These are phyloP conservation scores for Cranoglanis bouderius DNA, from an alignment of 2,113 vertebrate species.

Conservation along the genomic window DNA sequence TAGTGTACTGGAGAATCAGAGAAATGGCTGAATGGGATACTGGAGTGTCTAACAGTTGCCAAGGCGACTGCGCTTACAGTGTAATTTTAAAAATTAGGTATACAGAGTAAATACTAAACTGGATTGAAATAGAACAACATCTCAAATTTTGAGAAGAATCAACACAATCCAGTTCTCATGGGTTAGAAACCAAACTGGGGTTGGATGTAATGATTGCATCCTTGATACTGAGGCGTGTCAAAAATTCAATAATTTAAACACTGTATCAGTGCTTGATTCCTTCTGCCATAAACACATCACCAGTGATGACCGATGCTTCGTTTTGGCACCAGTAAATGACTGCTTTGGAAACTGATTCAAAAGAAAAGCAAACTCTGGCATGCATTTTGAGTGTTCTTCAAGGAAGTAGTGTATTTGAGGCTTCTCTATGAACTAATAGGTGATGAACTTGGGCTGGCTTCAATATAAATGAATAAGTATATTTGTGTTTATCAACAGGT, in stretches of 20 bases:
- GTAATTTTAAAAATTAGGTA: neutral
- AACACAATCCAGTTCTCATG: neutral
- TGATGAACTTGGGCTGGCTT: neutral
- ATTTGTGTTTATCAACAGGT: neutral
- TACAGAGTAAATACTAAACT: neutral
- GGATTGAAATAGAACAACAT: neutral
- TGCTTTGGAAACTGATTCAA: neutral
- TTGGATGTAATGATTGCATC: neutral
- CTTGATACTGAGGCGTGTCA: neutral
- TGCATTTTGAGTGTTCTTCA: neutral
- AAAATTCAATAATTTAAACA: neutral
- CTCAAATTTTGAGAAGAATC: neutral
- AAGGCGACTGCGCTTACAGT: neutral
- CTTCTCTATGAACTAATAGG: neutral
- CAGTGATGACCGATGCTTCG: neutral
- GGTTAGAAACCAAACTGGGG: neutral
- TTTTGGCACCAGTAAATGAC: neutral
- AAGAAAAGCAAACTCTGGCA: neutral
- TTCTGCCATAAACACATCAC: neutral
- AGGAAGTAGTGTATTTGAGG: neutral
- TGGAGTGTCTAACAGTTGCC: neutral
- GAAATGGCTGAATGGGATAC: neutral
- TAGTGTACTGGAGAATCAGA: neutral
- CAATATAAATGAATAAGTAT: neutral
- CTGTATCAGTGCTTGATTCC: neutral